A percentile compares a stretch with the other conserved stretches of the same genome.
phyloP scores from a whole-genome alignment of 1,140 invertebrate species.

The Macrocentrus cingulum region DNA sequence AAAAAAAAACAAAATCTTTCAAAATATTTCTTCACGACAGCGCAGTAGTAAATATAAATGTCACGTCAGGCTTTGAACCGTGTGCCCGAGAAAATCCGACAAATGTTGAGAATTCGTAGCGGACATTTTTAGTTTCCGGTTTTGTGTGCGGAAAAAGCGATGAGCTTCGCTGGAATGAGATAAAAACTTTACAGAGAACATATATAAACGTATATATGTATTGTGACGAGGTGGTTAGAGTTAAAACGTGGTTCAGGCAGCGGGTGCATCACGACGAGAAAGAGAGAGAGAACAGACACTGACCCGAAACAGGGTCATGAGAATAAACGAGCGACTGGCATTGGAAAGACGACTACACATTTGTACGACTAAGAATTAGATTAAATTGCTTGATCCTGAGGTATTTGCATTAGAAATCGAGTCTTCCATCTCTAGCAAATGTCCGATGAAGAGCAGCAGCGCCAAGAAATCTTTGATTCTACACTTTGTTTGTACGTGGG shows the following conservation, averaged over 20 bases:
- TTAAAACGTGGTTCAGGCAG: not conserved
- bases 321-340: conserved; percentile 22
- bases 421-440: conserved; percentile 8
- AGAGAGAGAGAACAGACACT: conserved; percentile 19
- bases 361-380: conserved; percentile 30
- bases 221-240: not conserved
- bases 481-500: conserved; percentile 30
- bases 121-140: not conserved
- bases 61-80: no score
- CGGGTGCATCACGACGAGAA: not conserved
- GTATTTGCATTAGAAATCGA: conserved; percentile 34
- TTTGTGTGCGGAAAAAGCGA: not conserved
- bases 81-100: no score
- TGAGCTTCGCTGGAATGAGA: no score
- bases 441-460: not conserved
- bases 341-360: conserved; percentile 10
- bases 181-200: not conserved
- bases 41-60: no score
- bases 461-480: conserved; percentile 28
- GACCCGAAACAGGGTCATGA: conserved; percentile 28
- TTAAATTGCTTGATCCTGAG: conserved; percentile 32
- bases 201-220: not conserved
- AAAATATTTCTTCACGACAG: no score
- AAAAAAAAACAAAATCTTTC: no score
- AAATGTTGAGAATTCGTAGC: no score